Base-by-base conservation (phyloP, 1,140 invertebrate species). In the Heliconius hermathena region DNA sequence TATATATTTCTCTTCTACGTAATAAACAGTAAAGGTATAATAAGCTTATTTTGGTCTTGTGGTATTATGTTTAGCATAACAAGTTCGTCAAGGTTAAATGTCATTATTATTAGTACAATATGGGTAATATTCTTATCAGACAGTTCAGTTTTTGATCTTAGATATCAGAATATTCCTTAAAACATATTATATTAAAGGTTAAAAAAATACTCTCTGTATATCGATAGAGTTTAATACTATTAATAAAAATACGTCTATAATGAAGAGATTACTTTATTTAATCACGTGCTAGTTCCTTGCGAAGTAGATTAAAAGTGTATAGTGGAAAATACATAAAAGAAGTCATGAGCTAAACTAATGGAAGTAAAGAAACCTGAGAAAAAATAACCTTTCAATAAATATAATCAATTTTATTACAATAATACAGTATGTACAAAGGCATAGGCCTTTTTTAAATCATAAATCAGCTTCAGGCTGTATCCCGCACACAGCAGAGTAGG, bases 21-120 rank as follows among this genome's bases (percentile, higher is more conserved):
- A 66, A 66, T 66, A 60, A 11, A 60, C 1, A 60, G 57, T 60
- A 60, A 18, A 60, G n/a, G 13, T n/a, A 9, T 60, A 29, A 54
- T 54, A 66, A 66, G 41, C 83, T 87, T 87, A 85, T 88, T 87
- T 87, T 87, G 85, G 66, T 85, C 83, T 88, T 82, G 83, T 87
- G 85, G 86, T 89, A 85, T 87, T 83, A 83, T 82, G 79, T 87
- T 91, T 91, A 88, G 84, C 90, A 92, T 92, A 92, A 91, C 90
- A 81, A 85, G 90, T 92, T 91, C 71, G 84, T 82, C 88, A 92
- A 91, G 89, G 89, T 88, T 89, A 82, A 79, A 79, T 82, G 71
- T 77, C 82, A 74, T 41, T 86, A 87, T 87, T 86, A 82, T 74
- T 82, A 57, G 81, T 85, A 87, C 82, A 84, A 84, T 87, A 87